phyloP scores from a whole-genome alignment of 2,113 vertebrate species.

The Psilopsiagon aurifrons region DNA sequence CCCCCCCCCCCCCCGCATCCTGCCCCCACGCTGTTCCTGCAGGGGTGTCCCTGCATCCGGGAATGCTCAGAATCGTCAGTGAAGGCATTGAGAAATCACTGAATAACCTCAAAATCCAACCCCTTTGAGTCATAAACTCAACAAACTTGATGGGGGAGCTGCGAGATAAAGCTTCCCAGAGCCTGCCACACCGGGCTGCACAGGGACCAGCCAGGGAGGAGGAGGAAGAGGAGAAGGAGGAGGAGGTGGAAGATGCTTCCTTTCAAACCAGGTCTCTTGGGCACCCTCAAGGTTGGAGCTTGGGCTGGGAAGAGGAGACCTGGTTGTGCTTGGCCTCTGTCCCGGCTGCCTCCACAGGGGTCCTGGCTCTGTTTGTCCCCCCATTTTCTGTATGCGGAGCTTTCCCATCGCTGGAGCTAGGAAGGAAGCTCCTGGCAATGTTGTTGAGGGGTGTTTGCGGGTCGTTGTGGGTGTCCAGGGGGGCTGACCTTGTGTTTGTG shows the following conservation, averaged over 20 bases:
- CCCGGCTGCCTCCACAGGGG: neutral
- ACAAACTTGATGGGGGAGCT: neutral
- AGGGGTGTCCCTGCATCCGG: neutral
- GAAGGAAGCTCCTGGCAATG: neutral
- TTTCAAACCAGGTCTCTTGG: neutral
- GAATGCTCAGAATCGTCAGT: accelerated
- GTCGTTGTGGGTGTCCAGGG: neutral
- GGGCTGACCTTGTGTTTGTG: neutral
- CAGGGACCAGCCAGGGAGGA: neutral
- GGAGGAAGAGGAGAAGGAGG: neutral
- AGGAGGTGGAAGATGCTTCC: neutral
- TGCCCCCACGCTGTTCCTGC: neutral
- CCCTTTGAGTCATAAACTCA: slow-evolving; percentile 33
- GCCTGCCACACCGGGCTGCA: slow-evolving; percentile 8
- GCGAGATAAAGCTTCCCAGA: neutral
- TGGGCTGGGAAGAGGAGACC: neutral
- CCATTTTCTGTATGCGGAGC: accelerated
- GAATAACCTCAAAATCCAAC: neutral
- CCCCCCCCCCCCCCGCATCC: neutral
- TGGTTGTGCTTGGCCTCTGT: neutral
- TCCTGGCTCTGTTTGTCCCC: neutral
- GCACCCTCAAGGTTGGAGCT: neutral
- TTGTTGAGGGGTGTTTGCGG: neutral
- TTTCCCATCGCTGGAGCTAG: neutral
- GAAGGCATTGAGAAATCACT: neutral